These are phyloP conservation scores for Ennomos quercinarius DNA, from an alignment of 2,888 invertebrate genomes.

Conservation along the genomic window DNA sequence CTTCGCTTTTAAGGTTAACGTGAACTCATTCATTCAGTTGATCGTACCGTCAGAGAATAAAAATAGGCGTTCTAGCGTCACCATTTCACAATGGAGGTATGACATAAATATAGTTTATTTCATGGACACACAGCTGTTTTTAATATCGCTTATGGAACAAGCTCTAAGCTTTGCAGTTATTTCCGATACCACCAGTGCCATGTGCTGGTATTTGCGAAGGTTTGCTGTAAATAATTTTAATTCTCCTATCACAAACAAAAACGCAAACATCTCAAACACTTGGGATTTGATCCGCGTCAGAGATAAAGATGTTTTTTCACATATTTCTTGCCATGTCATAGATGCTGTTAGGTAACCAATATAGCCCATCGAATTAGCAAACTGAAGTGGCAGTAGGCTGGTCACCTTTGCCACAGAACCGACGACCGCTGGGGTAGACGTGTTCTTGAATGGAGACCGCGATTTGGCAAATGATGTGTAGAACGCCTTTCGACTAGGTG, in stretches of 20 bases:
- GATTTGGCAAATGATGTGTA: too few relatives aligned
- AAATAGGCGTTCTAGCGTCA: conserved; percentile 28
- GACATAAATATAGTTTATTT: conserved; percentile 23
- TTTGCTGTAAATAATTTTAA: conserved; percentile 6
- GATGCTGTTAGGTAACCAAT: too few relatives aligned
- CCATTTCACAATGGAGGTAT: conserved; percentile 26
- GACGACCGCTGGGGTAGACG: too few relatives aligned
- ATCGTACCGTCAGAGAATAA: conserved; percentile 23
- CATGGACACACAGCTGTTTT: conserved; percentile 24
- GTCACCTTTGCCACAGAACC: too few relatives aligned
- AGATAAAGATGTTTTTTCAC: conserved; percentile 1
- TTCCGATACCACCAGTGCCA: conserved; percentile 8
- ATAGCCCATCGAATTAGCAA: too few relatives aligned
- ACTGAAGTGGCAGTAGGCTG: too few relatives aligned
- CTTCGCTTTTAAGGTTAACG: conserved; percentile 26
- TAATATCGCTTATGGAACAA: conserved; percentile 17
- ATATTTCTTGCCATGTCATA: background rate
- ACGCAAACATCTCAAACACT: too few relatives aligned
- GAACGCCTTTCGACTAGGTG: too few relatives aligned
- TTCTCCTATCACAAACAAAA: too few relatives aligned
- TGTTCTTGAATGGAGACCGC: too few relatives aligned
- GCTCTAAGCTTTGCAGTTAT: conserved; percentile 19
- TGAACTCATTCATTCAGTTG: conserved; percentile 23
- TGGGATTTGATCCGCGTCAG: too few relatives aligned
- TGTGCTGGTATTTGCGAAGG: conserved; percentile 9